These are phyloP conservation scores for Cydia fagiglandana DNA, from an alignment of 1,140 invertebrate species.

Conservation along the genomic window DNA sequence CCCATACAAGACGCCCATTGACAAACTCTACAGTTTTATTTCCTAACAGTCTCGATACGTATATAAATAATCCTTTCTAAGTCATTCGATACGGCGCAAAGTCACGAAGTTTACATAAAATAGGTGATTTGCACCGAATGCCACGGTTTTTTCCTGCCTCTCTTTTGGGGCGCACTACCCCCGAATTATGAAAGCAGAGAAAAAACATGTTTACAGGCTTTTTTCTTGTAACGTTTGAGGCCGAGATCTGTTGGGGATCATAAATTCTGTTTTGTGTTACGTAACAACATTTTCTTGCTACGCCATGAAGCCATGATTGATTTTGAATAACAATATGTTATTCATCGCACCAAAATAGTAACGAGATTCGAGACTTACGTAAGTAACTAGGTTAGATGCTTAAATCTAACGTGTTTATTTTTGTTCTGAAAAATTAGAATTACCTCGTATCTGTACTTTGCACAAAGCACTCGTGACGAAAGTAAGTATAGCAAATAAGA, in stretches of 20 bases:
- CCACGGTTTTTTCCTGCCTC: constrained; percentile 63
- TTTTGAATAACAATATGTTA: constrained; percentile 40
- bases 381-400: neutral
- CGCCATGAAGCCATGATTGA: constrained; percentile 47
- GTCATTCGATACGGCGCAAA: constrained; percentile 75
- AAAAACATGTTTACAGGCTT: constrained; percentile 74
- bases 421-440: neutral
- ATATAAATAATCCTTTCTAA: constrained; percentile 76
- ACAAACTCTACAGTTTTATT: constrained; percentile 63
- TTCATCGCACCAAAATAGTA: neutral
- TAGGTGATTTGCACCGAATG: constrained; percentile 74
- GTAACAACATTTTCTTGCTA: constrained; percentile 46
- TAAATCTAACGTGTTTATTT: neutral
- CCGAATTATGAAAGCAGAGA: constrained; percentile 55
- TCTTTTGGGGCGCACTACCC: constrained; percentile 50
- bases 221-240: constrained; percentile 59
- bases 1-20: constrained; percentile 55
- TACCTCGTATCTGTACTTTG: neutral
- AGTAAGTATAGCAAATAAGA: no score
- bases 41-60: constrained; percentile 57
- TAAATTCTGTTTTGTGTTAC: constrained; percentile 68
- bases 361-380: neutral
- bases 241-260: constrained; percentile 55
- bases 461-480: neutral
- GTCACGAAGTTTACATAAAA: constrained; percentile 79